These are phyloP conservation scores for Pseudochromis fuscus DNA, from an alignment of 2,797 vertebrate species.

Conservation along the genomic window DNA sequence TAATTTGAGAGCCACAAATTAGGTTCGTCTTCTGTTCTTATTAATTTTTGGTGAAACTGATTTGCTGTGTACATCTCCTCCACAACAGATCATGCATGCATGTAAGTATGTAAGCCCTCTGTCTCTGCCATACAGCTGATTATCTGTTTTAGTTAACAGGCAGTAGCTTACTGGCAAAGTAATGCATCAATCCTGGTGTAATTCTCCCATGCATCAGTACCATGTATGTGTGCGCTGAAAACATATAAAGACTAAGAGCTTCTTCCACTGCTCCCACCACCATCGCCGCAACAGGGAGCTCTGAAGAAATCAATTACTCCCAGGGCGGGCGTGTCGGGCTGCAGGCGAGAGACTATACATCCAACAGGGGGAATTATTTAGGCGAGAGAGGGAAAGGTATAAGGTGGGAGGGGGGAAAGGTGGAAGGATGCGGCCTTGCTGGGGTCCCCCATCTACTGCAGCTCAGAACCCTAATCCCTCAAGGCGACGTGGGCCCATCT, in stretches of 20 bases:
- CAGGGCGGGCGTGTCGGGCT: constrained; percentile 59
- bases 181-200: constrained; percentile 64
- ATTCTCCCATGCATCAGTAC: constrained; percentile 66
- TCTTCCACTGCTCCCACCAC: constrained; percentile 39
- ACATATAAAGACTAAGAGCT: constrained; percentile 65
- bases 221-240: constrained; percentile 47
- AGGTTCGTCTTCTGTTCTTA: neutral
- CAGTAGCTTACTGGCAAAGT: constrained; percentile 24
- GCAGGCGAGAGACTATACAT: constrained; percentile 67
- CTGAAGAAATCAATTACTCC: constrained; percentile 84
- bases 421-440: constrained; percentile 60
- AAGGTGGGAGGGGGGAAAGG: constrained; percentile 49
- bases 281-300: constrained; percentile 54
- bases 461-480: constrained; percentile 75
- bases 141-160: constrained; percentile 30
- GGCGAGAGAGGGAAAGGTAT: constrained; percentile 53
- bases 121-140: neutral
- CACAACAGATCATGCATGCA: neutral
- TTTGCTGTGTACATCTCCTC: neutral
- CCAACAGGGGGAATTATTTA: constrained; percentile 73
- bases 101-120: neutral
- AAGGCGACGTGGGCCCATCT: constrained; percentile 75
- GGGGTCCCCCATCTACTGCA: constrained; percentile 64
- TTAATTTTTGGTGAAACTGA: neutral
- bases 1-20: neutral